Evolutionary conservation across 1,140 invertebrate genomes (phyloP).

Genomic region (Periplaneta americana): DNA sequence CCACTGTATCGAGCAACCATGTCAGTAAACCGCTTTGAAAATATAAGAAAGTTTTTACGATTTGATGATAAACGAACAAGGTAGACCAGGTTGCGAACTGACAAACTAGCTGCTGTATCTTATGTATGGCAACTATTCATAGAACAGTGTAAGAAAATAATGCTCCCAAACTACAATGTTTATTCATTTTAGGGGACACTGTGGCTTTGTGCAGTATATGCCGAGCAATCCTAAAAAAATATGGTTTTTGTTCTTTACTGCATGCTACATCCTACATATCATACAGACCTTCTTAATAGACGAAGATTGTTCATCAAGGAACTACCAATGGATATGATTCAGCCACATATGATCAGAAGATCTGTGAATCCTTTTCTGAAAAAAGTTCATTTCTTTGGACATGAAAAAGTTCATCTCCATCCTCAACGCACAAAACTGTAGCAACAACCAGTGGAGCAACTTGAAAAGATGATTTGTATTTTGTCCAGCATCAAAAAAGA

Average conservation of each 20-base stretch:
- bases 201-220: conserved; percentile 36
- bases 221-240: conserved; percentile 40
- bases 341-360: not conserved
- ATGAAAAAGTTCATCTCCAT: conserved; percentile 7
- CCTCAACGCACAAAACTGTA: conserved; percentile 46
- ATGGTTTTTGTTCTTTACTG: conserved; percentile 24
- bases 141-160: conserved; percentile 21
- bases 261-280: not conserved
- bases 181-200: conserved; percentile 32
- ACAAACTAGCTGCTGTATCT: conserved; percentile 12
- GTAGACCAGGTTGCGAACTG: conserved; percentile 20
- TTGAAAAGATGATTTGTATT: not conserved
- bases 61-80: conserved; percentile 29
- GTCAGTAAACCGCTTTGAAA: conserved; percentile 23
- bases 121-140: conserved; percentile 12
- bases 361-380: not conserved
- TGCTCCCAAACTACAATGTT: conserved; percentile 7
- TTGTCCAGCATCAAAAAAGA: not conserved
- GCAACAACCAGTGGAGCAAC: not conserved
- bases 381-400: not conserved
- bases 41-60: conserved; percentile 27
- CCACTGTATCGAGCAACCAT: conserved; percentile 27
- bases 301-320: conserved; percentile 4
- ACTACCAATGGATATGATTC: not conserved
- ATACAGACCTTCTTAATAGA: not conserved